phyloP scores from a whole-genome alignment of 2,888 invertebrate species.

The Mythimna ferrago region DNA sequence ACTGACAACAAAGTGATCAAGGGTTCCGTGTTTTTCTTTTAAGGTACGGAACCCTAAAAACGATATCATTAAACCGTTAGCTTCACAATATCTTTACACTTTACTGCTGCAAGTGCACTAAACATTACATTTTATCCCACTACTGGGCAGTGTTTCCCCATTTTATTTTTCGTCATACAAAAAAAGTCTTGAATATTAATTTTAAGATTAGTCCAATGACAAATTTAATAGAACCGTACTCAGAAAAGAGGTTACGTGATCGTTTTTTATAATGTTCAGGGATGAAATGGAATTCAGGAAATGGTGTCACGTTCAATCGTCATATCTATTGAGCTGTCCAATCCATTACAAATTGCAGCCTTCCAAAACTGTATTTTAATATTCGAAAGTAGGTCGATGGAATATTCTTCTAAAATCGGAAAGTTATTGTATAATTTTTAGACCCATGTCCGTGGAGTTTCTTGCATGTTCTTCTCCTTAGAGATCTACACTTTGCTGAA shows the following conservation, averaged over 20 bases:
- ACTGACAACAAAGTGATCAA: too few species aligned
- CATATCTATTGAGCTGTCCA: slow-evolving; percentile 54
- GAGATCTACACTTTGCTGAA: too few species aligned
- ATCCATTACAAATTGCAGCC: slow-evolving; percentile 30
- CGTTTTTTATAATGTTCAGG: slow-evolving; percentile 50
- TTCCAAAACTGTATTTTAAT: slow-evolving; percentile 2
- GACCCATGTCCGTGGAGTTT: too few species aligned
- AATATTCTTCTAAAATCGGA: not conserved
- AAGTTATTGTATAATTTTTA: not conserved
- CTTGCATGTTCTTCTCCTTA: too few species aligned
- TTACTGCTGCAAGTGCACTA: not conserved
- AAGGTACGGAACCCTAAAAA: too few species aligned
- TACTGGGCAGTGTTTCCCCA: too few species aligned
- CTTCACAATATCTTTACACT: too few species aligned
- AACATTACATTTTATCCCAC: not conserved
- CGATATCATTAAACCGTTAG: too few species aligned
- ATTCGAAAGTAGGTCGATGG: not conserved
- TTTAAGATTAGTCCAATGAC: slow-evolving; percentile 22
- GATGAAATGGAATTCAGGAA: slow-evolving; percentile 44
- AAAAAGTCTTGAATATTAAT: not conserved
- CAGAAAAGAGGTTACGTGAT: slow-evolving; percentile 41
- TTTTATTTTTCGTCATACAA: not conserved
- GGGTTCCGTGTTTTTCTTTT: too few species aligned
- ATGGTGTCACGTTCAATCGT: slow-evolving; percentile 49
- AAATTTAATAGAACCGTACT: slow-evolving; percentile 27